phyloP scores from a whole-genome alignment of 2,888 invertebrate species.

The Coenonympha arcania region DNA sequence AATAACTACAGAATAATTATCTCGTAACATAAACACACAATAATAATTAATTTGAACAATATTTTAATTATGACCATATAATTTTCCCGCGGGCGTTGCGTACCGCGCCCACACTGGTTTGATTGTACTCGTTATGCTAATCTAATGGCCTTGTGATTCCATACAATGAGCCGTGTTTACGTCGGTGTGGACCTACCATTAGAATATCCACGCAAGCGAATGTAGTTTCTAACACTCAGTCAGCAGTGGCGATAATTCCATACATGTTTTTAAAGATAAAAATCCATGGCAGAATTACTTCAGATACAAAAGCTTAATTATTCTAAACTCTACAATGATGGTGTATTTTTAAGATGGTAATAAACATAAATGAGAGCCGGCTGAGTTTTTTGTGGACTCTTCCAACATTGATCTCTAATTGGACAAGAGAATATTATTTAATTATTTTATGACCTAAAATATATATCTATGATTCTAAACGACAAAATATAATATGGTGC shows the following conservation, averaged over 20 bases:
- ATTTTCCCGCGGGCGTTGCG: conserved; percentile 7
- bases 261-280: not conserved
- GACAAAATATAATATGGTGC: no score
- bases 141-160: conserved; percentile 17
- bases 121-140: conserved; percentile 24
- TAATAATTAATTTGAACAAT: conserved; percentile 12
- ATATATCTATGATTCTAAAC: no score
- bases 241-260: not conserved
- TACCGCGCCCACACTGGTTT: conserved; percentile 20
- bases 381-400: no score
- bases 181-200: conserved; percentile 4
- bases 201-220: not conserved
- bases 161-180: conserved; percentile 19
- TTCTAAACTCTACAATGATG: no score
- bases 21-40: conserved; percentile 2
- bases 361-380: no score
- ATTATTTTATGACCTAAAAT: no score
- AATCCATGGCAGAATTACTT: no score
- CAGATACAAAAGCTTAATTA: no score
- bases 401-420: no score
- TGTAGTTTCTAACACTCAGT: not conserved
- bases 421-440: no score
- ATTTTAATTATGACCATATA: conserved; percentile 14
- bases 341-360: no score
- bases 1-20: not conserved